Base-by-base conservation (phyloP, 2,797 vertebrate genomes). In the Peromyscus eremicus region DNA sequence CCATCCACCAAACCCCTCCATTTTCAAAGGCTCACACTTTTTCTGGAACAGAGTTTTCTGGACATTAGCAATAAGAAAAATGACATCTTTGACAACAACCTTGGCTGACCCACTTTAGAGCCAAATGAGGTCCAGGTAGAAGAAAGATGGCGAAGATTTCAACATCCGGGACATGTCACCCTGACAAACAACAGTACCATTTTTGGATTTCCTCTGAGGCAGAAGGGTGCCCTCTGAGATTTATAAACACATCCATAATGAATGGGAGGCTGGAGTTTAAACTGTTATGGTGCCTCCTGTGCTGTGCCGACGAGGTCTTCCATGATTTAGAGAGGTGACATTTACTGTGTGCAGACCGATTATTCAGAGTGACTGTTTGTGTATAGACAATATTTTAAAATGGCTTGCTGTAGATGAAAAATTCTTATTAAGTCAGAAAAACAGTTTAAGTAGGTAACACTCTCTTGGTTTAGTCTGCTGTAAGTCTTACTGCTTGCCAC, bases 281-380 rank as follows among this genome's bases (percentile, higher is more conserved):
- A 99, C 99, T 98, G 99, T 99, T 99, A 99, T 99, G 99, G 99
- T 99, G 99, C 99, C 98, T 99, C 99, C 99, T 99, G 98, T 99
- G 98, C 99, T 98, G 98, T 90, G 98, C 99, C 98, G 98, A 99
- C 86, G 98, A 98, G 98, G 98, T 98, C 99, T 98, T 98, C 98
- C 97, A 98, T 99, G 99, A 99, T 99, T 99, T 99, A 99, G 99
- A 99, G 99, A 99, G 99, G 99, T 99, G 99, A 99, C 99, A 99
- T 99, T 99, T 99, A 99, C 99, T 98, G 99, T 99, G 98, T 98
- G 99, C 99, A 99, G 99, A 98, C 99, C 99, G 99, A 99, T 99
- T 99, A 99, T 99, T 99, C 99, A 99, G 99, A 99, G 99, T 99
- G 99, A 99, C 99, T 99, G 99, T 99, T 99, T 99, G 99, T 99